Percentiles rank a stretch among this genome's conserved stretches.
phyloP scores from a whole-genome alignment of 2,113 vertebrate genomes.

The Microcebus jonahi region DNA sequence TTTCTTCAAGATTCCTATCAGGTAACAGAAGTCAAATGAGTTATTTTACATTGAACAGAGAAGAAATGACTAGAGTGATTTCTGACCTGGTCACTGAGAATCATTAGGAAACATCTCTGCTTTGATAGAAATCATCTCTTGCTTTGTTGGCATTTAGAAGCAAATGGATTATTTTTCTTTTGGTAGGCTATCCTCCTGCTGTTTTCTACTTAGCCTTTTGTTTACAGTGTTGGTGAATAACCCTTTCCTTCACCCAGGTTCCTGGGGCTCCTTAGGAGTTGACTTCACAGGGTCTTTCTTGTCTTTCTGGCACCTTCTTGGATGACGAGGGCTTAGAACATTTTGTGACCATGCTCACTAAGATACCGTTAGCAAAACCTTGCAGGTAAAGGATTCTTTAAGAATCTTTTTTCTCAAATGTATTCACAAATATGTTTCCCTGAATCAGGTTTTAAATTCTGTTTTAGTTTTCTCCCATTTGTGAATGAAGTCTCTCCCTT shows the following conservation, averaged over 20 bases:
- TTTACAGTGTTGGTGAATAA: not conserved
- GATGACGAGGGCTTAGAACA: not conserved
- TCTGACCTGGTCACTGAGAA: slow-evolving; percentile 21
- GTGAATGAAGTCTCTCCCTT: not conserved
- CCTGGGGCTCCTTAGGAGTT: not conserved
- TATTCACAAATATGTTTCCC: not conserved
- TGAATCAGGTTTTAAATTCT: not conserved
- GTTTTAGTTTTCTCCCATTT: not conserved
- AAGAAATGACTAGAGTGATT: not conserved
- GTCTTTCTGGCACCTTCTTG: not conserved
- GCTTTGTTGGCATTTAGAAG: not conserved
- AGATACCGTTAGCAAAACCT: not conserved
- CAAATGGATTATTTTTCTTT: not conserved
- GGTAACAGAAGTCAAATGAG: not conserved
- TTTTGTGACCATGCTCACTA: not conserved
- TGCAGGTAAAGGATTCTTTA: not conserved
- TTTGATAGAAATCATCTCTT: slow-evolving; percentile 16
- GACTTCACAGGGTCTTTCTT: not conserved
- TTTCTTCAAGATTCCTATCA: not conserved
- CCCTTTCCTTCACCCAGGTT: not conserved
- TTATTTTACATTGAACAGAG: not conserved
- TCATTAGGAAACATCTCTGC: not conserved
- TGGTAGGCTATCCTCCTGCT: not conserved
- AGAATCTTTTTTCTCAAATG: not conserved
- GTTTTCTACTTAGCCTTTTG: not conserved